phyloP scores from a whole-genome alignment of 1,140 invertebrate species.

The Neotoxoptera formosana region DNA sequence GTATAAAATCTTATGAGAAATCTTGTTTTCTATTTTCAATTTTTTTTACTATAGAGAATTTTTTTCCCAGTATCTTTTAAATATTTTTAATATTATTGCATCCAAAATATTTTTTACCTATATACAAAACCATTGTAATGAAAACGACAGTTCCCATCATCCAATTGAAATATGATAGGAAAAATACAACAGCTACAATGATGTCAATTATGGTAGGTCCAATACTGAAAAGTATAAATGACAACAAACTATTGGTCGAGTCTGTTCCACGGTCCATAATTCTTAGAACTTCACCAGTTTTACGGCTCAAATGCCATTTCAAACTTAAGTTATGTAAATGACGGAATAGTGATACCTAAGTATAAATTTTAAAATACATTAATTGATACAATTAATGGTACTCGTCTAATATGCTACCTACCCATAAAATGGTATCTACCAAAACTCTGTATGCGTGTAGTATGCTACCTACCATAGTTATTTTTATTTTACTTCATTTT shows the following conservation, averaged over 20 bases:
- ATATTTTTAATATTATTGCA: background rate
- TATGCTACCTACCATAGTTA: no score
- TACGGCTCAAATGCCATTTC: conserved; percentile 89
- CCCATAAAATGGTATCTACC: no score
- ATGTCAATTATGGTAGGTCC: conserved; percentile 92
- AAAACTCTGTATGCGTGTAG: no score
- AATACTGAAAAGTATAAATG: conserved; percentile 88
- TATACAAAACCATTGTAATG: conserved; percentile 88
- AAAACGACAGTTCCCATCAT: conserved; percentile 96
- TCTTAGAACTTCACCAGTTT: conserved; percentile 93
- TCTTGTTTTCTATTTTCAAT: background rate
- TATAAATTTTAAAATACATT: background rate
- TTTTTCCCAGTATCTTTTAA: background rate
- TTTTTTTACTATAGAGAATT: background rate
- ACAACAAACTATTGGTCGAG: conserved; percentile 91
- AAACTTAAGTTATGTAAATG: conserved; percentile 88
- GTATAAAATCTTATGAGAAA: no score
- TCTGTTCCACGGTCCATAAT: conserved; percentile 96
- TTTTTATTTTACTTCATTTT: no score
- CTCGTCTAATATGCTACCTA: no score
- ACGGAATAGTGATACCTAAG: conserved; percentile 76
- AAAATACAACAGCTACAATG: conserved; percentile 89
- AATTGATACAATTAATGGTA: background rate
- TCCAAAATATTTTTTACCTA: conserved; percentile 72
- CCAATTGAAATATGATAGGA: conserved; percentile 84